Evolutionary conservation across 2,797 vertebrate genomes (phyloP).

Genomic region (Neopelma chrysocephalum): DNA sequence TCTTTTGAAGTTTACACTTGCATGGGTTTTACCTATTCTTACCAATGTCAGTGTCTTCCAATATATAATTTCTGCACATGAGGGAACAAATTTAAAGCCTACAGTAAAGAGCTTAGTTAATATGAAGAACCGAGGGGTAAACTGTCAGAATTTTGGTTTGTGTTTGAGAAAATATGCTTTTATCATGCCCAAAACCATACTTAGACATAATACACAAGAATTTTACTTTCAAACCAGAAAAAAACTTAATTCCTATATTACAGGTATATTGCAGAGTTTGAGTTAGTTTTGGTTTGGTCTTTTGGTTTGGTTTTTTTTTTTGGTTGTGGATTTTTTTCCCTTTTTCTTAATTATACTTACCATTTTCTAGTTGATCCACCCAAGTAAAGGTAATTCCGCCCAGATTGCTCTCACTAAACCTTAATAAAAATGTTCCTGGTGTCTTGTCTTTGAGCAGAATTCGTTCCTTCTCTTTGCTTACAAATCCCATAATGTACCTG

Average conservation of each 20-base stretch:
- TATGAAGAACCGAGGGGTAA: background rate
- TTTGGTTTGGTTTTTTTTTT: background rate
- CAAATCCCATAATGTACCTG: constrained; percentile 96
- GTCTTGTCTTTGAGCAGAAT: constrained; percentile 89
- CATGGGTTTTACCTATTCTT: background rate
- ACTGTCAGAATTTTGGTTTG: background rate
- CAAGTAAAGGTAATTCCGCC: constrained; percentile 98
- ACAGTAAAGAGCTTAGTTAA: background rate
- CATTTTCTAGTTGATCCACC: constrained; percentile 89
- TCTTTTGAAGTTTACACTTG: background rate
- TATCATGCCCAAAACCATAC: background rate
- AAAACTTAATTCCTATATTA: background rate
- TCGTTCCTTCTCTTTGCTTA: constrained; percentile 95
- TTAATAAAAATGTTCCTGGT: constrained; percentile 90
- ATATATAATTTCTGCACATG: fast-evolving
- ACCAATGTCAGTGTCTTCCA: background rate
- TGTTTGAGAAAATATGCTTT: background rate
- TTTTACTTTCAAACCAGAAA: background rate
- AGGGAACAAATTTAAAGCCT: background rate
- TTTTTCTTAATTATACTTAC: constrained; percentile 68
- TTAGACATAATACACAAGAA: background rate
- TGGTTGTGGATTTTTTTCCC: background rate
- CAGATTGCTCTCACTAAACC: constrained; percentile 96
- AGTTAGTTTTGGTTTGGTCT: background rate
- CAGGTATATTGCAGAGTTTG: background rate